Evolutionary conservation across 2,888 invertebrate species (phyloP).

Genomic region (Lithophane ornitopus): DNA sequence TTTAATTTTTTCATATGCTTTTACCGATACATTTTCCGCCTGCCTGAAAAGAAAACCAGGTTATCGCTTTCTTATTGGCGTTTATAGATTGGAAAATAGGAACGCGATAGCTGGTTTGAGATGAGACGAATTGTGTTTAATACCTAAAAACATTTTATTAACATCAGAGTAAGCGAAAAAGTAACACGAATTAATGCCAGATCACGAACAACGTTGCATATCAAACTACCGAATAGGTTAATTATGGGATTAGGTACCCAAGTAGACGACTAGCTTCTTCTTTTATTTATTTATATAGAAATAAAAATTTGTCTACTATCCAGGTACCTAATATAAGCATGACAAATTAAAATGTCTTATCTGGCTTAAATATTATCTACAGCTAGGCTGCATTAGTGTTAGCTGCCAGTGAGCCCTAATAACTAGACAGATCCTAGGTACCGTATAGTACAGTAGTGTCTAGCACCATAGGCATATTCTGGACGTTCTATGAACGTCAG

Average conservation of each 20-base stretch:
- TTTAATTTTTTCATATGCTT: neutral
- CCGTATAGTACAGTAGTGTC: too few relatives aligned
- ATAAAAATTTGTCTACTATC: neutral
- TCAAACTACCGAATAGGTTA: neutral
- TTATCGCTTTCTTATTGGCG: slow-evolving; percentile 41
- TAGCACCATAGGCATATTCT: neutral
- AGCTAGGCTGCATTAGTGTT: neutral
- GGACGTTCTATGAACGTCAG: neutral
- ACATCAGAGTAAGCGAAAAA: neutral
- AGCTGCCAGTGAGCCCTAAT: neutral
- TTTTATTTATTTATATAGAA: neutral
- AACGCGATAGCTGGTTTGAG: slow-evolving; percentile 8
- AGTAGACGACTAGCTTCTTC: too few relatives aligned
- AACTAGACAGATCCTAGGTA: neutral
- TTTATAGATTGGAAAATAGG: slow-evolving; percentile 28
- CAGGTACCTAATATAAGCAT: neutral
- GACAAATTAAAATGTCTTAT: neutral
- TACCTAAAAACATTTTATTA: neutral
- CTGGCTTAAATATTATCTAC: neutral
- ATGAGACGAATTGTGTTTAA: neutral
- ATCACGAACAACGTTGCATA: too few relatives aligned
- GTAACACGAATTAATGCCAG: too few relatives aligned
- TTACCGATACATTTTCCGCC: neutral
- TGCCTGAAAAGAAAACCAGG: slow-evolving; percentile 40
- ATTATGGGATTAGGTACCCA: neutral